Evolutionary conservation across 2,888 invertebrate genomes (phyloP), one percentile per base, ranked within the genome.

Genomic region (Cylloceria caligata): DNA sequence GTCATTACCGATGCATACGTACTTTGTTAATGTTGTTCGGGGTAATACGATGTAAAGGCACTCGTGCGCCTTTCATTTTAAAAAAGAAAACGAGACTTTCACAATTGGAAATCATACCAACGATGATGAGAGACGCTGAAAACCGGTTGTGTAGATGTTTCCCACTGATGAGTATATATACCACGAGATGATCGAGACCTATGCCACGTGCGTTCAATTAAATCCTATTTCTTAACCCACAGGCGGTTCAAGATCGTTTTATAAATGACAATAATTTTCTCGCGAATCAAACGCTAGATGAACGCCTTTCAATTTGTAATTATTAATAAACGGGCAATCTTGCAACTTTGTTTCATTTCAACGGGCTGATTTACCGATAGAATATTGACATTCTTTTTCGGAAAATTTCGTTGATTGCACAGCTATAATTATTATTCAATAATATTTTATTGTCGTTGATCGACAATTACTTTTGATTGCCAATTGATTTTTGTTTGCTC

Each of bases 41-140:
- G 39, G 49, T 55, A n/a, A n/a, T n/a, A n/a, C n/a, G n/a, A n/a
- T n/a, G n/a, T n/a, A n/a, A n/a, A n/a, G n/a, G 19, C 36, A 47
- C 36, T 21, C 62, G 67, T 65, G 42, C 21, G 52, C 11, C 39
- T 30, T 60, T 67, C 16, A 7, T 52, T n/a, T n/a, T 55, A 19
- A 19, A 55, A 47, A 72, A 75, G 62, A 75, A 73, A 45, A 60
- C 30, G 39, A 19, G 57, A 84, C 85, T 85, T 85, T 85, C 85
- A 84, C 85, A 82, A 84, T 85, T 85, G 81, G 84, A 84, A 83
- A 85, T 80, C 81, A 67, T 68, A 64, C 47, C 71, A 57, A 78
- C 30, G 60, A 62, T 72, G 79, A 75, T 45, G 78, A 72, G 72
- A 67, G 39, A 71, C 71, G 73, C 45, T 49, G 57, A 71, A 78